Base-by-base conservation (phyloP, 2,113 vertebrate species). In the Bungarus multicinctus region DNA sequence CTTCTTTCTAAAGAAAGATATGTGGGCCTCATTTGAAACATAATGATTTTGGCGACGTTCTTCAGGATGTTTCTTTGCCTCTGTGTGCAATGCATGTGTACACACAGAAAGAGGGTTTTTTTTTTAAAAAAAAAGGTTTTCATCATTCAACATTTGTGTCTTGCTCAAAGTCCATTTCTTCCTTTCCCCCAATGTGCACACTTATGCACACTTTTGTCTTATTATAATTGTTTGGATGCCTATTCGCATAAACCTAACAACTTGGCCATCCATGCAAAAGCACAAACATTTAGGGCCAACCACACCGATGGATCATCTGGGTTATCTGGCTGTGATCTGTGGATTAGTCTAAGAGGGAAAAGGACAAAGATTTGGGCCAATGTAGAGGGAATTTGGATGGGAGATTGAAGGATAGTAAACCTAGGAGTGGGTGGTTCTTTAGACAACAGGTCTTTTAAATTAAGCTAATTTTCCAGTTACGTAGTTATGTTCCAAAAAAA, bases 1-100 rank as follows among this genome's bases (percentile, higher is more conserved):
- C 95, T 89, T 14, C 30, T 50, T 85, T 94, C 91, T 92, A 95
- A 92, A 94, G 54, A 93, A 93, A 94, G 88, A 60, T 89, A 93
- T 91, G 60, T 86, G 50, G 54, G 25, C 47, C 60, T 87, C 23
- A 87, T 91, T 85, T 45, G 60, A 89, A 90, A 89, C 91, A 94
- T 69, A 18, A 58, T 34, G 91, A 55, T 43, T 5, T 58, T 58
- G 89, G 92, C 52, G n/a, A 86, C 87, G 34, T 34, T 81, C 43
- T 3, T 54, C 14, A 39, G 27, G 39, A 39, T 64, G 2, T 54
- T 52, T 55, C 85, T 25, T 69, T 47, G 34, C 14, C 50, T 57
- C 30, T 52, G 27, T 81, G 34, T 81, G 34, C 4, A 69, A 69
- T 43, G 34, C 18, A 9, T 81, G 18, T 10, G 2, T 1, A 39